Evolutionary conservation across 2,113 vertebrate species (phyloP).

Genomic region (Nycticryphes semicollaris): DNA sequence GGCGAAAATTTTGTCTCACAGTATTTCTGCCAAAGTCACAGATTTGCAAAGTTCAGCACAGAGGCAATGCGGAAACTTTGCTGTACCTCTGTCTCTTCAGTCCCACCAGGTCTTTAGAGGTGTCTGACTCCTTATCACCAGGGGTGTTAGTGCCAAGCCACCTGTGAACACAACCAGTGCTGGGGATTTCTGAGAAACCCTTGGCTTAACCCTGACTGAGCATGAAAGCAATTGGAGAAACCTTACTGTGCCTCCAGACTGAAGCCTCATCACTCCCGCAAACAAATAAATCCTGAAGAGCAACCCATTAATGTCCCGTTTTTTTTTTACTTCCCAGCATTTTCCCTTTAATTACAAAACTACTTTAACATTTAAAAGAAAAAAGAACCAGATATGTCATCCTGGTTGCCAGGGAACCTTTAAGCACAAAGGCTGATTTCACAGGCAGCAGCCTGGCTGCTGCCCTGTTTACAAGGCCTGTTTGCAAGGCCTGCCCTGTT

Average conservation of each 20-base stretch:
- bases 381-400: not conserved
- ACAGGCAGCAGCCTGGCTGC: not conserved
- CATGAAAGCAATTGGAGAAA: not conserved
- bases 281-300: not conserved
- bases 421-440: not conserved
- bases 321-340: not conserved
- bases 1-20: accelerated
- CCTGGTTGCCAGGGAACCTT: not conserved
- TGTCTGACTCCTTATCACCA: not conserved
- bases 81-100: not conserved
- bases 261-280: not conserved
- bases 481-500: too few species aligned
- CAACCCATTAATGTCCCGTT: not conserved
- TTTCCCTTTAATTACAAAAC: not conserved
- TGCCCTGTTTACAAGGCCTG: not conserved
- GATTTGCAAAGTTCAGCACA: not conserved
- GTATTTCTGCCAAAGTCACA: not conserved
- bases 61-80: not conserved
- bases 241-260: not conserved
- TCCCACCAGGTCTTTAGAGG: not conserved
- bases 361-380: not conserved
- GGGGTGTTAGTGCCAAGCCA: not conserved
- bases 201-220: not conserved
- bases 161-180: not conserved
- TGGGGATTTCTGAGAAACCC: not conserved